These are phyloP conservation scores for Drosophila tristis DNA, from an alignment of 1,140 invertebrate genomes.

Conservation along the genomic window DNA sequence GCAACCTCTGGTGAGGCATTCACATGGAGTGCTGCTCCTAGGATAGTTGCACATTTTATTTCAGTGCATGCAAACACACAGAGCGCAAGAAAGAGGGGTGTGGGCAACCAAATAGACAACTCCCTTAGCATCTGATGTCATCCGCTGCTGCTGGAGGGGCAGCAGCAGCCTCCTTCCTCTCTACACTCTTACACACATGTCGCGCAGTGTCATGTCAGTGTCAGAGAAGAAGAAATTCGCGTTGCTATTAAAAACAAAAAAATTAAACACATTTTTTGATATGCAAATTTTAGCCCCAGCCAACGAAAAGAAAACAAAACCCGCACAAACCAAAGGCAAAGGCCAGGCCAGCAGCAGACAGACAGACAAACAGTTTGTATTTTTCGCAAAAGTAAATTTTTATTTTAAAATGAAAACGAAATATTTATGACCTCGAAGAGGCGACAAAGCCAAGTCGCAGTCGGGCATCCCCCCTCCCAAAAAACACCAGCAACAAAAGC, in stretches of 20 bases:
- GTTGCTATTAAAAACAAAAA: constrained; percentile 25
- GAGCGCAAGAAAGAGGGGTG: not conserved
- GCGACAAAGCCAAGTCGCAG: constrained; percentile 53
- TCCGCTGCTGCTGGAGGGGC: constrained; percentile 27
- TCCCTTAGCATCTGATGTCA: too few species aligned
- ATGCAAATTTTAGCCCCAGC: constrained; percentile 63
- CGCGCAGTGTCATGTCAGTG: constrained; percentile 44
- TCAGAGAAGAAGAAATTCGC: constrained; percentile 23
- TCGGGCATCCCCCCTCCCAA: constrained; percentile 3
- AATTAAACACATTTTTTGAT: constrained; percentile 46
- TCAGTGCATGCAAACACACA: too few species aligned
- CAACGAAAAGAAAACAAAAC: constrained; percentile 3
- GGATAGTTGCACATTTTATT: too few species aligned
- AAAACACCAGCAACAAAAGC: constrained; percentile 29
- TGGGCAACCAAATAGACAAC: not conserved
- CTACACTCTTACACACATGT: constrained; percentile 20
- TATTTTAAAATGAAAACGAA: constrained; percentile 63
- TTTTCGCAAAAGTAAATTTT: constrained; percentile 48
- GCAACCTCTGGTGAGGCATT: too few species aligned
- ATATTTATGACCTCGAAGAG: constrained; percentile 68
- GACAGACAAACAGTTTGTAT: constrained; percentile 32
- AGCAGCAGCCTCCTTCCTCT: constrained; percentile 2
- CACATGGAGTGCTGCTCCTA: too few species aligned
- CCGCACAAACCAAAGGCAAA: constrained; percentile 8
- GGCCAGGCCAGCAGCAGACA: constrained; percentile 20